Evolutionary conservation across 2,888 invertebrate genomes (phyloP), one percentile per base, ranked within the genome.

Genomic region (Aethes cnicana): DNA sequence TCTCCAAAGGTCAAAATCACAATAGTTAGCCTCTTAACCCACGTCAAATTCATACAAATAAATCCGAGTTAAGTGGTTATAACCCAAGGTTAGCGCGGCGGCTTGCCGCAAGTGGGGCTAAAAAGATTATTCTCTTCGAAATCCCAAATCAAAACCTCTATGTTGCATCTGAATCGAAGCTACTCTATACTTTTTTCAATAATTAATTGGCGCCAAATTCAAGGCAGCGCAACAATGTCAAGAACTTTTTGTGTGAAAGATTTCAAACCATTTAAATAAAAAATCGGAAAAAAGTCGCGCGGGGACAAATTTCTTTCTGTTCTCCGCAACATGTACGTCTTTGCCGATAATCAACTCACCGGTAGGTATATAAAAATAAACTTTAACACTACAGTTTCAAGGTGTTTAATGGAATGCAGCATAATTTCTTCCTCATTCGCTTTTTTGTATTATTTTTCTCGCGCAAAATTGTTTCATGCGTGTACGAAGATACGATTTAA

Each of bases 301-400:
- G 43, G 67, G 74, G 84, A 86, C 86, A 86, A 86, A 86, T 86
- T 87, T 86, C 83, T 85, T 85, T 78, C 74, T 81, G 76, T 77
- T 78, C 80, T 77, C 81, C 72, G 76, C 71, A 69, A 73, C 63
- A 64, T 66, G 11, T 21, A 28, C 23, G 20, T 36, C 16, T 26
- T 25, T 26, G 7, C 7, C 6, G 0, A 0, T 11, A 1, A 7
- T 16, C 9, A 3, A 32, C 16, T n/a, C 4, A 7, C 21, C n/a
- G 25, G 20, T 26, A n/a, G n/a, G n/a, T n/a, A n/a, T n/a, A n/a
- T n/a, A n/a, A n/a, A n/a, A n/a, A n/a, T n/a, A n/a, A n/a, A n/a
- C n/a, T n/a, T n/a, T n/a, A n/a, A n/a, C n/a, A n/a, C n/a, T 8
- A 25, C 2, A 43, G 25, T 53, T 61, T 60, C 0, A 21, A 43